phyloP scores from a whole-genome alignment of 2,888 invertebrate genomes.

The Tinea pellionella region DNA sequence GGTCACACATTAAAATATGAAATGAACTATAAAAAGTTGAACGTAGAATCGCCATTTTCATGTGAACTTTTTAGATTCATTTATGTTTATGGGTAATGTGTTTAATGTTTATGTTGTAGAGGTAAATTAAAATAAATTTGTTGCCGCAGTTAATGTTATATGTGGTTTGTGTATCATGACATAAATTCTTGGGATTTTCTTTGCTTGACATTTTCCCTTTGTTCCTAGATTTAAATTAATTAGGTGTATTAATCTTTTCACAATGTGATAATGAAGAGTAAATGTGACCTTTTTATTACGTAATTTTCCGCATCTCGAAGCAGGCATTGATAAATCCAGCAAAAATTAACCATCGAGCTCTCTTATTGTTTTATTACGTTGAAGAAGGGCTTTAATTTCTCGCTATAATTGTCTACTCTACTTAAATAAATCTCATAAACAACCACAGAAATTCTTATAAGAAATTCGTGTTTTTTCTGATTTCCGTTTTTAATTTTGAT shows the following conservation, averaged over 20 bases:
- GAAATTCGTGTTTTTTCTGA: no score
- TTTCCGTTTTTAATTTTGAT: no score
- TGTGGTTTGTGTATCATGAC: background rate
- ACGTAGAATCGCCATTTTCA: background rate
- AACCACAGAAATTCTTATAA: no score
- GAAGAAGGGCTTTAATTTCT: no score
- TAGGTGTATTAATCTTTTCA: background rate
- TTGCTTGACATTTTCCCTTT: background rate
- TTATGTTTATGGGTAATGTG: background rate
- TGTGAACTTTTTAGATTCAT: background rate
- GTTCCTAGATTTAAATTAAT: background rate
- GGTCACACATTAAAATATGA: background rate
- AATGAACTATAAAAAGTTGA: background rate
- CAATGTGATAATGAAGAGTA: background rate
- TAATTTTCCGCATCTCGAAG: background rate
- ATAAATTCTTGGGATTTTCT: background rate
- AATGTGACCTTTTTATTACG: background rate
- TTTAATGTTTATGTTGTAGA: background rate
- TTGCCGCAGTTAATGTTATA: background rate
- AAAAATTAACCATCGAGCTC: no score
- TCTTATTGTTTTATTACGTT: no score
- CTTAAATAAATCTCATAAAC: no score
- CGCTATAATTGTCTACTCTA: no score
- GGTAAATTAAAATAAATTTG: background rate
- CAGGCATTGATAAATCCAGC: no score